Conservation (phyloP, 2,113 vertebrate species). For the Callopanchax toddi region DNA sequence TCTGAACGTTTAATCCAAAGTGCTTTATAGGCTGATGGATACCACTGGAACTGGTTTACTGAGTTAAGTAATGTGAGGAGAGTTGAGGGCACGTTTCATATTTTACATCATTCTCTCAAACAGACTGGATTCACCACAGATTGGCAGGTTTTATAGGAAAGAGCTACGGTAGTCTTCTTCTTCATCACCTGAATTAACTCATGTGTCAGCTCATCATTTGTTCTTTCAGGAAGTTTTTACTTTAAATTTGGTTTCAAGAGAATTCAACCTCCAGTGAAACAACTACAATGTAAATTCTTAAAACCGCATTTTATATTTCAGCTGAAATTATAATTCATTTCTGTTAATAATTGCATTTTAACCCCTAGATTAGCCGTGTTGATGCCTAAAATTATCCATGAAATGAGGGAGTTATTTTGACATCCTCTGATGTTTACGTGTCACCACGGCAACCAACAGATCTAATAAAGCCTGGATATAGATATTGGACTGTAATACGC, state of each 20-base stretch:
- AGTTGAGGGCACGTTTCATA: slow-evolving; percentile 20
- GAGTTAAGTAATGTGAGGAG: slow-evolving; percentile 43
- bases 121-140: slow-evolving; percentile 40
- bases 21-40: neutral
- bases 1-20: neutral
- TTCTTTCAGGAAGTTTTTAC: neutral
- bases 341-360: no score
- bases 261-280: no score
- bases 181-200: slow-evolving; percentile 13
- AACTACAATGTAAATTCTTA: no score
- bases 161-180: no score
- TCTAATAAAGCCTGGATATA: no score
- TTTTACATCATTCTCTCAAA: slow-evolving; percentile 15
- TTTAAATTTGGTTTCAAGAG: neutral
- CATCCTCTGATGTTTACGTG: no score
- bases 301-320: no score
- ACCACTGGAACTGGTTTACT: no score
- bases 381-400: no score
- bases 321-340: neutral
- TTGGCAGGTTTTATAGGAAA: slow-evolving; percentile 28
- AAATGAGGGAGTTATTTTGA: neutral
- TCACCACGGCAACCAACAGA: neutral
- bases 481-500: no score
- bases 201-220: slow-evolving; percentile 24
- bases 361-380: no score